These are phyloP conservation scores for Caenorhabditis macrosperma DNA, from an alignment of 2,888 invertebrate genomes.

Conservation along the genomic window DNA sequence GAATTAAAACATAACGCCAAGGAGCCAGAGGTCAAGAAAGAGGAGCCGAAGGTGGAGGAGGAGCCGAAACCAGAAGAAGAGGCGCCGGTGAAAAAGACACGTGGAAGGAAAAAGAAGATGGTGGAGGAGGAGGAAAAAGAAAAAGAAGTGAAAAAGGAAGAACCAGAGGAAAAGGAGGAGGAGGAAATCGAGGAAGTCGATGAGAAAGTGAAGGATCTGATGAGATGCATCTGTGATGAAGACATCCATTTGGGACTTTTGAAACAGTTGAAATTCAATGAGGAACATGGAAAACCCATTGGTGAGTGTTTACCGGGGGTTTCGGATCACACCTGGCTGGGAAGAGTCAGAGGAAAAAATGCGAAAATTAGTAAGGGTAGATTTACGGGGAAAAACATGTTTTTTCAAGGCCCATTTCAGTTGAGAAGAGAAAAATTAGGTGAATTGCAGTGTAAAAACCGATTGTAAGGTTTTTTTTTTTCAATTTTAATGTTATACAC, in stretches of 20 bases:
- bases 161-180: not conserved
- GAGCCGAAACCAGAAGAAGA: constrained; percentile 14
- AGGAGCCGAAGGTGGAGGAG: constrained; percentile 11
- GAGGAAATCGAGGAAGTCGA: constrained; percentile 14
- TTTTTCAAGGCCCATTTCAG: too few relatives aligned
- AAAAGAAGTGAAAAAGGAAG: constrained; percentile 16
- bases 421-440: too few relatives aligned
- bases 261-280: constrained; percentile 57
- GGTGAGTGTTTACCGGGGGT: constrained; percentile 5
- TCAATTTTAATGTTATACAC: too few relatives aligned
- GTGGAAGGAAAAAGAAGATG: constrained; percentile 7
- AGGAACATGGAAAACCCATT: constrained; percentile 50
- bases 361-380: too few relatives aligned
- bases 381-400: too few relatives aligned
- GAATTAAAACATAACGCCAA: constrained; percentile 16
- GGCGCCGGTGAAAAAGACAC: constrained; percentile 2
- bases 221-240: constrained; percentile 57
- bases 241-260: constrained; percentile 54
- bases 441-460: too few relatives aligned
- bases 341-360: too few relatives aligned
- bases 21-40: constrained; percentile 18
- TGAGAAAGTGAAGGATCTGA: constrained; percentile 34
- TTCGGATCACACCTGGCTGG: too few relatives aligned
- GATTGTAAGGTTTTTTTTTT: too few relatives aligned
- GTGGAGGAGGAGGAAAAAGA: not conserved